Conservation (phyloP, 2,113 vertebrate genomes). For the Nyctereutes procyonoides region DNA sequence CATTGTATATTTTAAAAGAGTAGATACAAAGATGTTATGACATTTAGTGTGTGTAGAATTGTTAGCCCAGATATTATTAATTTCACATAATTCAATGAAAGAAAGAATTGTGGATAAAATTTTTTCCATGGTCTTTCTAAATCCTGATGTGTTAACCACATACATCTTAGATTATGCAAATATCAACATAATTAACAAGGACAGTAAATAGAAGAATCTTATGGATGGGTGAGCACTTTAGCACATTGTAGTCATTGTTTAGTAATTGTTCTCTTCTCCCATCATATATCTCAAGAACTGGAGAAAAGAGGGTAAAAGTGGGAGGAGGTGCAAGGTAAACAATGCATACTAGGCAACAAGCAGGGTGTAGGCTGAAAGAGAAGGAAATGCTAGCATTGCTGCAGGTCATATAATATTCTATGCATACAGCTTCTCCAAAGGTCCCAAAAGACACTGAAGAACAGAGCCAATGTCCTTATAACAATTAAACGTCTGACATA, state of each 20-base stretch:
- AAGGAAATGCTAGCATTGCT: background rate
- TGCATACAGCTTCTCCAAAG: background rate
- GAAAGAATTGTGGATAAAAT: slow-evolving; percentile 37
- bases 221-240: slow-evolving; percentile 1
- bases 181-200: slow-evolving; percentile 61
- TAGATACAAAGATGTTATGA: background rate
- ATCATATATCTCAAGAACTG: slow-evolving; percentile 9
- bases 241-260: slow-evolving; percentile 17
- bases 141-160: background rate
- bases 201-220: slow-evolving; percentile 40
- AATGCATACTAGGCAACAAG: background rate
- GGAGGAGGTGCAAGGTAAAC: background rate
- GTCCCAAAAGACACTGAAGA: background rate
- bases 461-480: background rate
- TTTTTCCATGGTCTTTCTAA: slow-evolving; percentile 2
- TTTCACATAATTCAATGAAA: slow-evolving; percentile 10
- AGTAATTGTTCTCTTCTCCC: slow-evolving; percentile 53
- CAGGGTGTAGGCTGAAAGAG: background rate
- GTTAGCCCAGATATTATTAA: slow-evolving; percentile 7
- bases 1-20: background rate
- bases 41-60: slow-evolving; percentile 23
- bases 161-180: slow-evolving; percentile 55
- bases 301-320: slow-evolving; percentile 12
- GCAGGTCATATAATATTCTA: background rate
- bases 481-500: background rate